phyloP scores from a whole-genome alignment of 2,888 invertebrate genomes.

The Galerucella calmariensis region DNA sequence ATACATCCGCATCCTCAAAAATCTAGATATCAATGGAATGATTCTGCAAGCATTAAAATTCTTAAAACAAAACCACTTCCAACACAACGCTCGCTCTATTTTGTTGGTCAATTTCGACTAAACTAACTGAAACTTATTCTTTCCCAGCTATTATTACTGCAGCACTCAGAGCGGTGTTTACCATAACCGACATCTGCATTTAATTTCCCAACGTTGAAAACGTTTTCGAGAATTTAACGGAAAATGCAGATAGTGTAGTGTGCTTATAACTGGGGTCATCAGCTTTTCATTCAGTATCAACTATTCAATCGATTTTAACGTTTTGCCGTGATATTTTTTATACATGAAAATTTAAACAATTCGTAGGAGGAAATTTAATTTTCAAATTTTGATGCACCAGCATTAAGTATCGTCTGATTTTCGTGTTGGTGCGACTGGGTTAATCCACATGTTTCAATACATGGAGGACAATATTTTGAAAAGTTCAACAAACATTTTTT shows the following conservation, averaged over 20 bases:
- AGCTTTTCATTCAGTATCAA: conserved; percentile 22
- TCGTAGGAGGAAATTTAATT: background rate
- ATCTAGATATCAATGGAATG: background rate
- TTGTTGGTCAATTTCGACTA: conserved; percentile 35
- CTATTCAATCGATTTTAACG: conserved; percentile 23
- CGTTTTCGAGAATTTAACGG: conserved; percentile 22
- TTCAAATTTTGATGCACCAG: background rate
- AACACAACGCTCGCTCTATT: conserved; percentile 25
- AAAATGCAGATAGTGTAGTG: conserved; percentile 27
- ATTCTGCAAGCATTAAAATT: conserved; percentile 16
- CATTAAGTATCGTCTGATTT: too few species aligned
- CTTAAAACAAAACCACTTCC: conserved; percentile 20
- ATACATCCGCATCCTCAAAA: background rate
- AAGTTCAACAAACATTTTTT: too few species aligned
- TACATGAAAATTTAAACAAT: background rate
- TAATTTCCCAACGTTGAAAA: conserved; percentile 32
- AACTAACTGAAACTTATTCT: conserved; percentile 37
- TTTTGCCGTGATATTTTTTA: background rate
- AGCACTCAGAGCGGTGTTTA: conserved; percentile 22
- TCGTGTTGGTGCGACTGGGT: too few species aligned
- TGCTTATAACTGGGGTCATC: conserved; percentile 31
- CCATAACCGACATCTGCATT: conserved; percentile 39
- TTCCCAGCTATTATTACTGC: conserved; percentile 33
- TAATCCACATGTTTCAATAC: too few species aligned
- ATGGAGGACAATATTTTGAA: too few species aligned